phyloP scores from a whole-genome alignment of 2,888 invertebrate genomes.

The Fragum sueziense region DNA sequence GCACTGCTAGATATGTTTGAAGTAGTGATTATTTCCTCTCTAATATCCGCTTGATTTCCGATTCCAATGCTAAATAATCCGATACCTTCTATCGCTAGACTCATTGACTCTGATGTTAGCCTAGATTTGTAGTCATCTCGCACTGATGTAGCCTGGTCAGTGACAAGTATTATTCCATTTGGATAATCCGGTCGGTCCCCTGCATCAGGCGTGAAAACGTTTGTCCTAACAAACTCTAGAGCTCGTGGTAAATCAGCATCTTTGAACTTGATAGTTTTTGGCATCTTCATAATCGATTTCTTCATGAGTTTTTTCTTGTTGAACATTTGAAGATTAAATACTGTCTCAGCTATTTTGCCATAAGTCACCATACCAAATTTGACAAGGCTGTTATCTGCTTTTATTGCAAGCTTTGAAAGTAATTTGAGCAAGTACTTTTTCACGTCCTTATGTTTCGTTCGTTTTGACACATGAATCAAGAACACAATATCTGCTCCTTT shows the following conservation, averaged over 20 bases:
- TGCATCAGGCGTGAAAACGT: slow-evolving; percentile 47
- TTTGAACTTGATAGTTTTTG: slow-evolving; percentile 53
- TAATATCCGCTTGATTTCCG: slow-evolving; percentile 16
- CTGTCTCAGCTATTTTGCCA: slow-evolving; percentile 68
- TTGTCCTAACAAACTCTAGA: slow-evolving; percentile 43
- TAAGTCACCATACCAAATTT: slow-evolving; percentile 78
- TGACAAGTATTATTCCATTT: slow-evolving; percentile 65
- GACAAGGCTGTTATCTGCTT: slow-evolving; percentile 64
- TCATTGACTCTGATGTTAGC: slow-evolving; percentile 17
- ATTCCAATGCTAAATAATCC: slow-evolving; percentile 37
- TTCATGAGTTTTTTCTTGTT: slow-evolving; percentile 43
- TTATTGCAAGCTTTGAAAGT: slow-evolving; percentile 59
- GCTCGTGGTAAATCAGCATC: slow-evolving; percentile 50
- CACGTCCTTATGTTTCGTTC: slow-evolving; percentile 56
- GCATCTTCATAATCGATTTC: slow-evolving; percentile 56
- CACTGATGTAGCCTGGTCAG: slow-evolving; percentile 58
- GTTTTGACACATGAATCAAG: slow-evolving; percentile 63
- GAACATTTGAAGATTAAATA: slow-evolving; percentile 52
- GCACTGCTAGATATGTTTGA: background rate
- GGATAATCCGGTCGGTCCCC: slow-evolving; percentile 63
- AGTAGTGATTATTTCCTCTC: slow-evolving; percentile 24
- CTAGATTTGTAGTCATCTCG: slow-evolving; percentile 12
- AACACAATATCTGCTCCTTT: slow-evolving; percentile 67
- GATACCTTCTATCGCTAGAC: slow-evolving; percentile 23
- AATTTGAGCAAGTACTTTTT: slow-evolving; percentile 63